Base-by-base conservation (phyloP, 1,140 invertebrate species). In the Eriocheir sinensis region DNA sequence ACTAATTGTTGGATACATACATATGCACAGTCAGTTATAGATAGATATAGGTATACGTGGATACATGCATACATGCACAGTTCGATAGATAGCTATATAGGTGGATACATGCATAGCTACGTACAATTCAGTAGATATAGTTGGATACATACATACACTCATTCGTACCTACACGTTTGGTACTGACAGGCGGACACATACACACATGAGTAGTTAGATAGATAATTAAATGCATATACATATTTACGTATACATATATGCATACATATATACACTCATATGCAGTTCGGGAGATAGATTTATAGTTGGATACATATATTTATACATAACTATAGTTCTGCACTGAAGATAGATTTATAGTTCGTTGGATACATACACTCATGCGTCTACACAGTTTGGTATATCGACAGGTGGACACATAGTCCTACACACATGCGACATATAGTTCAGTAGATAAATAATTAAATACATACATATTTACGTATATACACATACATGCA, bases 211-310 rank as follows among this genome's bases (percentile, higher is more conserved):
- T 32, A 85, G 12, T 21, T 12, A 12, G 12, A 32, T 12, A 85
- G 12, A 85, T 17, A 85, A 21, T 21, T 12, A 85, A 21, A 17
- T 85, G 34, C 34, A 85, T 85, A 85, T n/a, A n/a, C n/a, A n/a
- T n/a, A n/a, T n/a, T n/a, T n/a, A n/a, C 34, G 34, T 85, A 85
- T 85, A 85, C 34, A 85, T 85, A 85, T 85, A 85, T 85, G 34
- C 34, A 85, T 85, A 85, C 34, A 85, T 85, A 85, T 85, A 85
- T n/a, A n/a, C 34, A 85, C 34, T 21, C 34, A 85, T 32, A 85
- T 85, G 34, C 34, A 85, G 17, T 21, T 85, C 17, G 17, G 32
- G 17, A 85, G 17, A 85, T 85, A 85, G 17, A 34, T 85, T 12
- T 85, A 85, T 85, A 85, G 17, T 21, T 85, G 34, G 17, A 85